Evolutionary conservation across 2,113 vertebrate genomes (phyloP).

Genomic region (Noturus placidus): DNA sequence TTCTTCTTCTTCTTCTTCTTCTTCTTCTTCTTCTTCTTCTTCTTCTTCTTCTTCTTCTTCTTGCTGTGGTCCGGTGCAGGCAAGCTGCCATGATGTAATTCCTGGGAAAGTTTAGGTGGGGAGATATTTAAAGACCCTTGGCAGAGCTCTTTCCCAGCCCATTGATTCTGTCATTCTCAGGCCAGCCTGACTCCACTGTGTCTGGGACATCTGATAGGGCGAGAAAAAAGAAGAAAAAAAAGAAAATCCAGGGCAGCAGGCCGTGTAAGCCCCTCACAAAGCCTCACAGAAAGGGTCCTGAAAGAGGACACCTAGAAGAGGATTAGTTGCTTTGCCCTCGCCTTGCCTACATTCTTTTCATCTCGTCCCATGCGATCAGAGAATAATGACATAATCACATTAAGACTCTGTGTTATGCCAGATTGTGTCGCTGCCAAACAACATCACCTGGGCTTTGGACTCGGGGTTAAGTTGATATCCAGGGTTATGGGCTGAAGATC

Average conservation of each 20-base stretch:
- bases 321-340: constrained; percentile 67
- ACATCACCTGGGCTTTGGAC: constrained; percentile 62
- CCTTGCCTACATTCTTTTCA: constrained; percentile 71
- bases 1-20: background rate
- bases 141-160: constrained; percentile 70
- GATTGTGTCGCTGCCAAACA: constrained; percentile 65
- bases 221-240: constrained; percentile 16
- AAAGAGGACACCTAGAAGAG: constrained; percentile 76
- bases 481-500: constrained; percentile 46
- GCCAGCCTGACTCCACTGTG: constrained; percentile 73
- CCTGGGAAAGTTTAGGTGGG: constrained; percentile 72
- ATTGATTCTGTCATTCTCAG: constrained; percentile 76
- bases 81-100: constrained; percentile 71
- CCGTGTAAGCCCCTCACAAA: constrained; percentile 75
- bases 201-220: constrained; percentile 78
- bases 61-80: constrained; percentile 48
- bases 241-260: constrained; percentile 69
- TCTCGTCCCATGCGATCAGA: constrained; percentile 71
- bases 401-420: constrained; percentile 66
- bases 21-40: constrained; percentile 14
- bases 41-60: constrained; percentile 25
- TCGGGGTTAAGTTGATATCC: constrained; percentile 51
- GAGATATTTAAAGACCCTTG: constrained; percentile 70
- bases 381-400: constrained; percentile 75
- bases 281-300: constrained; percentile 73